phyloP scores from a whole-genome alignment of 2,797 vertebrate species.

The Florisuga fusca region DNA sequence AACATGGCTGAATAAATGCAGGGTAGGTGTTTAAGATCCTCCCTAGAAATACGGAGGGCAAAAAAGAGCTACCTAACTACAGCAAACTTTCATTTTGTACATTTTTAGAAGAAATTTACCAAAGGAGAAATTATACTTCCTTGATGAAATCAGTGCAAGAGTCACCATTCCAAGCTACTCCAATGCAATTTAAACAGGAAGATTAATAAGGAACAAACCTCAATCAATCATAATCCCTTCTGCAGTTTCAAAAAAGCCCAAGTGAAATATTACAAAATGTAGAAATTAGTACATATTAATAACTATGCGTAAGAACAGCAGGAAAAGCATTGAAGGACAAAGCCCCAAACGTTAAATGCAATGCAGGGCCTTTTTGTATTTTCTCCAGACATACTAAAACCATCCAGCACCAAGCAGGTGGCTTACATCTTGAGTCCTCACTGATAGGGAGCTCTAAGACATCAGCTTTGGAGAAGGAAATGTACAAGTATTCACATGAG shows the following conservation, averaged over 20 bases:
- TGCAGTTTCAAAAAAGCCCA: not conserved
- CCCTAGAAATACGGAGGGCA: not conserved
- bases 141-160: not conserved
- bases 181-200: not conserved
- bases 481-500: not conserved
- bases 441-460: not conserved
- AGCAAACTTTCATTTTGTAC: not conserved
- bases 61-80: not conserved
- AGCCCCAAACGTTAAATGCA: fast-evolving
- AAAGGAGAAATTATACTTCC: not conserved
- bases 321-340: not conserved
- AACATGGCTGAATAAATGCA: not conserved
- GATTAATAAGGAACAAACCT: not conserved
- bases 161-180: not conserved
- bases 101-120: not conserved
- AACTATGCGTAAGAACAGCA: not conserved
- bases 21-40: not conserved
- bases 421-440: not conserved
- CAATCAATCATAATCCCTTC: not conserved
- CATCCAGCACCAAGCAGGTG: not conserved
- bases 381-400: not conserved
- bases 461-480: not conserved
- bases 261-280: not conserved
- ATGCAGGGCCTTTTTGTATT: not conserved
- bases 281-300: not conserved